Percentiles rank a stretch among this genome's conserved stretches.
These are phyloP conservation scores for Hemicentrotus pulcherrimus DNA, from an alignment of 35 echinoderm and acorn worm genomes.

Conservation along the genomic window DNA sequence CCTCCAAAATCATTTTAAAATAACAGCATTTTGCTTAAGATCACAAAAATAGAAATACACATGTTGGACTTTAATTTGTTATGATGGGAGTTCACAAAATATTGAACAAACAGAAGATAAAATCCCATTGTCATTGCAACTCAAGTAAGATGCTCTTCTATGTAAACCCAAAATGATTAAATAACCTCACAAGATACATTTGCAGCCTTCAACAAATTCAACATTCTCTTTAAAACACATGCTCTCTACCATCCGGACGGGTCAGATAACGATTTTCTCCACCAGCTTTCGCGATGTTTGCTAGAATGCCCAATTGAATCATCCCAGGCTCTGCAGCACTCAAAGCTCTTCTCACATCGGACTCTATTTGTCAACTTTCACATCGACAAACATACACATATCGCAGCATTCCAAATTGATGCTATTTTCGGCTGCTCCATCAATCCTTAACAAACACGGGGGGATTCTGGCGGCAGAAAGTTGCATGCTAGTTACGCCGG, in stretches of 20 bases:
- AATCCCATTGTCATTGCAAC: neutral
- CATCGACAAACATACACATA: conserved; percentile 45
- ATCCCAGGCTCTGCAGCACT: neutral
- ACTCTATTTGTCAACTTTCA: conserved; percentile 36
- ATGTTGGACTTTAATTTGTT: neutral
- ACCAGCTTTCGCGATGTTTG: neutral
- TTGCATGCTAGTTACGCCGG: neutral
- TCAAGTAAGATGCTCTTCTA: neutral
- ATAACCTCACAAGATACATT: neutral
- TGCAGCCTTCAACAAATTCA: neutral
- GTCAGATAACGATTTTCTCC: conserved; percentile 6
- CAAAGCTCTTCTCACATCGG: neutral
- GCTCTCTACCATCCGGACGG: neutral
- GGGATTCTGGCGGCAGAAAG: neutral
- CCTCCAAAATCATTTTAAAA: neutral
- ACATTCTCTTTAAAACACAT: neutral
- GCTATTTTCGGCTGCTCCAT: conserved; percentile 9
- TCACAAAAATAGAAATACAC: neutral
- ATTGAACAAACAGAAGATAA: neutral
- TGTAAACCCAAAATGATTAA: neutral
- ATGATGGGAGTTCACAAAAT: neutral
- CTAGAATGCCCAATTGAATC: conserved; percentile 16
- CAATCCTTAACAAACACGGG: neutral
- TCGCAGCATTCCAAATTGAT: conserved; percentile 38
- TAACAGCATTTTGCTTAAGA: neutral